Evolutionary conservation across 2,113 vertebrate genomes (phyloP), one percentile per base, ranked within the genome.

Genomic region (Anolis sagrei): DNA sequence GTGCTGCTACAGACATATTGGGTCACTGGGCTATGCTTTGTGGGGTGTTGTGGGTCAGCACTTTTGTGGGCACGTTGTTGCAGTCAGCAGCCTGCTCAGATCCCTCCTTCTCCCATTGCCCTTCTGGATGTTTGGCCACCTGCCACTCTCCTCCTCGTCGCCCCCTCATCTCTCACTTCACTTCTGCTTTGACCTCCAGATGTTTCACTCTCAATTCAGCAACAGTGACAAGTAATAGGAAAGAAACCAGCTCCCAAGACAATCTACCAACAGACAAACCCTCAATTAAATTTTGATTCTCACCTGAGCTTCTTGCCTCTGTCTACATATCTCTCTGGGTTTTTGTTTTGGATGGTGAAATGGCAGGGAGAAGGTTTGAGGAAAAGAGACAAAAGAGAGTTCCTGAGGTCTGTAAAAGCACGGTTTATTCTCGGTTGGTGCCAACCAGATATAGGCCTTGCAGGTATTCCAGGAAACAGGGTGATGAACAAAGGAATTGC

Each of bases 231-330:
- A 93, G 91, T 78, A 90, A 88, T 77, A 89, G 58, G 34, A 23
- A 36, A 32, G 34, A 54, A 61, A 32, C n/a, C 49, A 64, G 48
- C 61, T 76, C 64, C 19, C 29, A 64, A 18, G 13, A 86, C 80
- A 81, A 49, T 51, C 70, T 49, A 74, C 68, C 84, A 80, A 80
- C 70, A 64, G 44, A 64, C 23, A 91, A 90, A 86, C 92, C 94
- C 87, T 83, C 86, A 51, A 95, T 94, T 94, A 95, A 95, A 95
- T 90, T 87, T 66, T 93, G 81, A 92, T 94, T 94, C 92, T 89
- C 93, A 93, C 86, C 91, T 88, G 81, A 92, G 44, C 32, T 66
- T 75, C 66, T 80, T 76, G 89, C 29, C 79, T 89, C 39, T 48
- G 83, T 75, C 89, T 91, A 49, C 80, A 81, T 90, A 90, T 89